These are phyloP conservation scores for Amphipoea lucens DNA, from an alignment of 2,888 invertebrate species.

Conservation along the genomic window DNA sequence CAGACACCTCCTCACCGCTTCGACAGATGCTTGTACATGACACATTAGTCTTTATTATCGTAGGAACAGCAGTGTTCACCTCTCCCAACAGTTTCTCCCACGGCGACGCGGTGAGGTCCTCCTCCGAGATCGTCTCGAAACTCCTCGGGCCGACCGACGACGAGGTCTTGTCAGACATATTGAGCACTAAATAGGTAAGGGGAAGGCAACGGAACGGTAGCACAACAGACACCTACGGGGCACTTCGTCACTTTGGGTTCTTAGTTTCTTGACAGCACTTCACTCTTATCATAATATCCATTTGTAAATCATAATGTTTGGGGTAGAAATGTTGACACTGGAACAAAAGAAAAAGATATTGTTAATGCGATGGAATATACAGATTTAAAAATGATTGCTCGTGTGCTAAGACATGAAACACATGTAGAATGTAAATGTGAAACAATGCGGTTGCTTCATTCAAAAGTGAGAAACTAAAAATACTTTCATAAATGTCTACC, in stretches of 20 bases:
- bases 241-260: slow-evolving; percentile 90
- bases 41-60: slow-evolving; percentile 86
- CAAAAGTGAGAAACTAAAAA: slow-evolving; percentile 40
- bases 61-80: slow-evolving; percentile 85
- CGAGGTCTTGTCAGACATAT: slow-evolving; percentile 88
- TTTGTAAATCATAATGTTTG: slow-evolving; percentile 91
- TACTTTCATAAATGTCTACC: slow-evolving; percentile 59
- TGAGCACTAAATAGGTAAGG: slow-evolving; percentile 73
- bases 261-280: slow-evolving; percentile 91
- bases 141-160: slow-evolving; percentile 88
- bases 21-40: slow-evolving; percentile 83
- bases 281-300: slow-evolving; percentile 91
- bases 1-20: slow-evolving; percentile 79
- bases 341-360: slow-evolving; percentile 80
- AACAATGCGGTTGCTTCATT: slow-evolving; percentile 34
- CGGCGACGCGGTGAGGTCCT: slow-evolving; percentile 83
- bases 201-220: slow-evolving; percentile 85
- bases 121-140: slow-evolving; percentile 89
- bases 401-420: slow-evolving; percentile 22
- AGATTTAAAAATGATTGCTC: not conserved
- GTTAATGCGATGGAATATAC: slow-evolving; percentile 22
- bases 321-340: slow-evolving; percentile 90
- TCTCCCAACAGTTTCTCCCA: slow-evolving; percentile 89
- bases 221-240: slow-evolving; percentile 88
- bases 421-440: slow-evolving; percentile 18